Conservation (phyloP, 2,888 invertebrate species). For the Micropterix aruncella region DNA sequence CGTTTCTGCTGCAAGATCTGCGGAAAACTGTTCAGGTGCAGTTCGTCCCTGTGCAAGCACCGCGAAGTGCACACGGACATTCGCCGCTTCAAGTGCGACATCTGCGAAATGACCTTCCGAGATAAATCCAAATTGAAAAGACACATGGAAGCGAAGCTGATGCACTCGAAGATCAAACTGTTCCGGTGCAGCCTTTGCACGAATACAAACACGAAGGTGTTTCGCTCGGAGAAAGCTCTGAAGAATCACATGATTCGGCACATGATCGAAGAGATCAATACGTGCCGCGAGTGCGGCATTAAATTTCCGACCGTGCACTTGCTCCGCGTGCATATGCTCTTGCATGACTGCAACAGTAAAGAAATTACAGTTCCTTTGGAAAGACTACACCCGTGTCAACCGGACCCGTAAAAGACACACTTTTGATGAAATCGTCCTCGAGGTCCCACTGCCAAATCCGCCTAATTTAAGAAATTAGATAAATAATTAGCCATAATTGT, state of each 20-base stretch:
- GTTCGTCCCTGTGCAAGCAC: background rate
- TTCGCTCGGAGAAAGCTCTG: background rate
- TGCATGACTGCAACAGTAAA: background rate
- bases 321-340: background rate
- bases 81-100: background rate
- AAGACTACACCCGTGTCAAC: background rate
- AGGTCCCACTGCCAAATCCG: too few species aligned
- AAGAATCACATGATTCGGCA: background rate
- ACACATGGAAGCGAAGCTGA: background rate
- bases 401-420: too few species aligned
- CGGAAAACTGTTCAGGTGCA: background rate
- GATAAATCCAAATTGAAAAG: background rate
- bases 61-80: background rate
- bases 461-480: too few species aligned
- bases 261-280: background rate
- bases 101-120: background rate
- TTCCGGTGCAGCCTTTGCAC: background rate
- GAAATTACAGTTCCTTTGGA: background rate
- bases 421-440: too few species aligned
- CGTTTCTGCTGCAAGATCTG: background rate
- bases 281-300: background rate
- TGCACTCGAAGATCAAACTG: background rate
- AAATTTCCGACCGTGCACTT: background rate
- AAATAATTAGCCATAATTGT: too few species aligned
- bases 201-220: too few species aligned